Evolutionary conservation across 64 coral and sea anemone genomes (phyloP), one percentile per base, ranked within the genome.

Genomic region (Stichodactyla mertensii): DNA sequence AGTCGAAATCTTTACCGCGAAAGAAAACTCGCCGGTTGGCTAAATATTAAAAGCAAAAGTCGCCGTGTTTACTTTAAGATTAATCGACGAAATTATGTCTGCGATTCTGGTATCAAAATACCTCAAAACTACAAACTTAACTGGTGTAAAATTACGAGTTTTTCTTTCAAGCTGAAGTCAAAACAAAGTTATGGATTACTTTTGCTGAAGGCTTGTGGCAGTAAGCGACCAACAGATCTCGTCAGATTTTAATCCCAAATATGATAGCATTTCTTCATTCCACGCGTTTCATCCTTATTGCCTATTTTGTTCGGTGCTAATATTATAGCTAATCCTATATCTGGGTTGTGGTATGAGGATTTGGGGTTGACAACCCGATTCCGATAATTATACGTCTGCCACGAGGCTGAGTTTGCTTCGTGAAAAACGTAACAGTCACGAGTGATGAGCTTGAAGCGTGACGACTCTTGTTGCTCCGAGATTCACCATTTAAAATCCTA

Each of bases 31-130:
- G 22, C 19, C 22, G 19, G 16, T 20, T 81, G 4, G 51, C 78
- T 52, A 18, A 53, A 55, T 52, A 81, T 45, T 45, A 45, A 45
- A 45, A 81, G 36, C 78, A 54, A 81, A 81, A 81, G 16, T 53
- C 15, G 13, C 19, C 3, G 15, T 81, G 53, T 81, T 81, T 81
- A 81, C 78, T 52, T 55, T 4, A 81, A 16, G n/a, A 19, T 54
- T 55, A 81, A 45, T 74, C 69, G 8, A 74, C 36, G 36, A 74
- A 74, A 18, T 81, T 81, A 81, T 81, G 78, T 55, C 78, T 81
- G 78, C 78, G 78, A 51, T 53, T 20, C 53, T 81, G 36, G 51
- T 81, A 12, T 15, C n/a, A 51, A 74, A 74, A 36, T 36, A 13
- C 7, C 69, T 74, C 23, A 27, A 74, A 74, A 74, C 1, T 28